Evolutionary conservation across 2,113 vertebrate species (phyloP), one percentile per base, ranked within the genome.

Genomic region (Mastomys natalensis): DNA sequence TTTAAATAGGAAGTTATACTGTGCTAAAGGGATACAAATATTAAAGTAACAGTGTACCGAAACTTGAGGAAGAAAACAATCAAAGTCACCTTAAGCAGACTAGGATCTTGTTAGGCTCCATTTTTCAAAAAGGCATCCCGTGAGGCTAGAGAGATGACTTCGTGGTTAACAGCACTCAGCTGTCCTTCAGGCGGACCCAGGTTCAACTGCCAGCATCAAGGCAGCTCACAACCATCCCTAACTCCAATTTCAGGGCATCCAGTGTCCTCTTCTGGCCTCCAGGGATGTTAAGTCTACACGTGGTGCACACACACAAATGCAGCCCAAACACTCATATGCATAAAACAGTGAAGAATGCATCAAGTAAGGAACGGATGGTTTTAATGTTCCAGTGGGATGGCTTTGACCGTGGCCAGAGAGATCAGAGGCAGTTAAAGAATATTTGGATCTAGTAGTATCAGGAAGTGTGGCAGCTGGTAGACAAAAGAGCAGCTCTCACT

Each of bases 31-130:
- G 26, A 89, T 58, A 48, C 64, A 6, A 15, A 89, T 77, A 97
- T 60, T 51, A 93, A 97, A 93, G 94, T 81, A 81, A 53, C 24
- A 74, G 21, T 24, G 21, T 24, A 82, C 48, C 45, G 93, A 37
- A 96, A 86, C 8, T 85, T 40, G 90, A 96, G 37, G 68, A 92
- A 93, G 51, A 58, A 90, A 66, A n/a, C 48, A 90, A 96, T n/a
- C 53, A 77, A n/a, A 51, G 55, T 93, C 72, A 93, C 37, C 64
- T 43, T 70, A 45, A 95, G 24, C 80, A 76, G 94, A 58, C 87
- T 91, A 87, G 95, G 72, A 84, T 87, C 84, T 0, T 78, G 88
- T 64, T 96, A 53, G 0, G 2, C 7, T 97, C 34, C 82, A 94
- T 94, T 94, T 93, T 89, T 81, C 62, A 88, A 26, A 13, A n/a